Evolutionary conservation across 2,888 invertebrate species (phyloP).

Genomic region (Sesia bembeciformis): DNA sequence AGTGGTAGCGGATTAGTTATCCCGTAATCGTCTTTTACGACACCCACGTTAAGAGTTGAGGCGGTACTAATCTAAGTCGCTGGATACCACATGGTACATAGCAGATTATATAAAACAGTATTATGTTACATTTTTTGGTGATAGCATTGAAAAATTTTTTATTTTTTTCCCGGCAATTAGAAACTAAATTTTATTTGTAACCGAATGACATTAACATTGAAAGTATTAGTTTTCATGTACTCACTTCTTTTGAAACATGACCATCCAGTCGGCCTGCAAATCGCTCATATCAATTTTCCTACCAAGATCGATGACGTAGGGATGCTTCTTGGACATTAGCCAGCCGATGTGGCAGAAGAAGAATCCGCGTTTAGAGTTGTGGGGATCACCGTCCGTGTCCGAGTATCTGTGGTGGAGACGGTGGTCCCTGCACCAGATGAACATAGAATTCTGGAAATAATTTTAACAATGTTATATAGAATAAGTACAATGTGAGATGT

Average conservation of each 20-base stretch:
- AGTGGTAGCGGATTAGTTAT: too few relatives aligned
- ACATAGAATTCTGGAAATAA: slow-evolving; percentile 73
- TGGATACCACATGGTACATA: too few relatives aligned
- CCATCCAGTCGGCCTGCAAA: slow-evolving; percentile 76
- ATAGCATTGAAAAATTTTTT: too few relatives aligned
- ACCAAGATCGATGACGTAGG: slow-evolving; percentile 76
- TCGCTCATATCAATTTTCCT: slow-evolving; percentile 79
- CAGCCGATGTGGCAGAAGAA: slow-evolving; percentile 89
- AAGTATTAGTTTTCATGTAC: slow-evolving; percentile 7
- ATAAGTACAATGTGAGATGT: neutral
- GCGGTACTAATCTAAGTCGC: too few relatives aligned
- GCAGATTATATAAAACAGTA: too few relatives aligned
- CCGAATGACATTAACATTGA: too few relatives aligned
- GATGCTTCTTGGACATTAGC: slow-evolving; percentile 82
- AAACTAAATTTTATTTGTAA: too few relatives aligned
- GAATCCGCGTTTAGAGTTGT: slow-evolving; percentile 82
- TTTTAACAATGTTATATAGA: neutral
- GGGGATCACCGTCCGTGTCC: slow-evolving; percentile 78
- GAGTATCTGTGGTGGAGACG: slow-evolving; percentile 81
- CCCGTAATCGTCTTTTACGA: too few relatives aligned
- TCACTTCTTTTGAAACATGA: slow-evolving; percentile 80
- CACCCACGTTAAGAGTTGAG: too few relatives aligned
- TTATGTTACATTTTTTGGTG: too few relatives aligned
- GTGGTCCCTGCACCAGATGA: slow-evolving; percentile 81
- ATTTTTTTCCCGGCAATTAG: too few relatives aligned